Base-by-base conservation (phyloP, 2,888 invertebrate genomes). In the Orthonychiurus folsomi region DNA sequence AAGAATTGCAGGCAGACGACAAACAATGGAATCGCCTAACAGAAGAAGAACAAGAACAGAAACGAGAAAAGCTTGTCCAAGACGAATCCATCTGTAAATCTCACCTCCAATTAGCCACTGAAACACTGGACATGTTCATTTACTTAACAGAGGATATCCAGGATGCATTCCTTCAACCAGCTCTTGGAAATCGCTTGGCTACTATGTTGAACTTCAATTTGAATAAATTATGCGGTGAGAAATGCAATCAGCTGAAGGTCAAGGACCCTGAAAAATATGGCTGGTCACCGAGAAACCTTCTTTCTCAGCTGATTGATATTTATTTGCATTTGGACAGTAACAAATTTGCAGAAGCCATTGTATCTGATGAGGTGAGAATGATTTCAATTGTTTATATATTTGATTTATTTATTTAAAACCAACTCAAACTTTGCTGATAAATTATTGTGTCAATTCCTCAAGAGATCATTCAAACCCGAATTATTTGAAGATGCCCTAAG, bases 121-220 rank as follows among this genome's bases (percentile, higher is more conserved):
- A 96, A 79, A 97, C 97, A 0, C 94, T 99, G 57, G 93, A 97
- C 77, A 93, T 97, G 93, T 88, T 99, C 77, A 91, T 93, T 77
- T 95, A 96, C 79, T 82, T 99, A 73, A 95, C 96, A 24, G 88
- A 88, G 73, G 89, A 93, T 75, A 95, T 97, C 72, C 88, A 88
- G 75, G 90, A 93, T 76, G 95, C 96, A 52, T 99, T 99, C 80
- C 82, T 95, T 73, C 85, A 91, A 66, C 87, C 93, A 1, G 95
- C 94, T 80, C 81, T 99, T 68, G 93, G 92, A 53, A 93, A 93
- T 76, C 82, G 95, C 60, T 83, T 99, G 63, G 94, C 96, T 61
- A 93, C 96, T 63, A 99, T 99, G 97, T 83, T 99, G 71, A 96
- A 99, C 80, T 96, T 93, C 78, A 99, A 99, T 80, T 82, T 99